These are phyloP conservation scores for Agapostemon virescens DNA, from an alignment of 2,888 invertebrate species.

Conservation along the genomic window DNA sequence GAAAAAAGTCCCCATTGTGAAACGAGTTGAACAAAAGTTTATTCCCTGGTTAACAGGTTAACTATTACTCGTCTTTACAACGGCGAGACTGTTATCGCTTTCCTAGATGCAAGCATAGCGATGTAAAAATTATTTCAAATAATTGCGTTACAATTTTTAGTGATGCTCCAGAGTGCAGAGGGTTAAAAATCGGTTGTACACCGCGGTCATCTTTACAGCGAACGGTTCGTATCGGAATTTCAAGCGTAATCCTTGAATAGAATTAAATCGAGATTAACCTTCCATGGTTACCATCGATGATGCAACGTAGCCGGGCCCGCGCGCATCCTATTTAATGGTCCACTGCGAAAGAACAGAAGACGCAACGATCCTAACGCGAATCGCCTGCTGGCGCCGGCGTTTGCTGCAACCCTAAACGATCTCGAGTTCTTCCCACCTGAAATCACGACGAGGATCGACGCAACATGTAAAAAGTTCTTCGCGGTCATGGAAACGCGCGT, in stretches of 20 bases:
- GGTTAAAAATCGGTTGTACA: background rate
- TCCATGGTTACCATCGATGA: background rate
- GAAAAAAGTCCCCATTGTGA: no score
- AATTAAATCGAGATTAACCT: background rate
- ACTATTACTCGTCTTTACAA: no score
- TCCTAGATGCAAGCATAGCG: no score
- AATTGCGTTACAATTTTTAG: no score
- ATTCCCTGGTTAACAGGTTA: no score
- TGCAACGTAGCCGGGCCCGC: background rate
- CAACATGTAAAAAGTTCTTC: constrained; percentile 6
- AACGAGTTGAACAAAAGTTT: no score
- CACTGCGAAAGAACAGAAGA: background rate
- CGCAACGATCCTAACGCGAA: constrained; percentile 5
- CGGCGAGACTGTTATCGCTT: no score
- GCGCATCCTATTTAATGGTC: background rate
- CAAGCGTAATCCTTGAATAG: background rate
- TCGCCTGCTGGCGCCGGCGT: background rate
- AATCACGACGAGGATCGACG: background rate
- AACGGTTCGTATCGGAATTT: background rate
- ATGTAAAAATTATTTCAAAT: no score
- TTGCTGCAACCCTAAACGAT: background rate
- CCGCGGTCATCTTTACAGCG: background rate
- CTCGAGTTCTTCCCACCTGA: background rate
- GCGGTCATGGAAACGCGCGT: background rate
- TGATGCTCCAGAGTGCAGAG: no score